These are phyloP conservation scores for Scarus forsteni DNA, from an alignment of 2,797 vertebrate genomes.

Conservation along the genomic window DNA sequence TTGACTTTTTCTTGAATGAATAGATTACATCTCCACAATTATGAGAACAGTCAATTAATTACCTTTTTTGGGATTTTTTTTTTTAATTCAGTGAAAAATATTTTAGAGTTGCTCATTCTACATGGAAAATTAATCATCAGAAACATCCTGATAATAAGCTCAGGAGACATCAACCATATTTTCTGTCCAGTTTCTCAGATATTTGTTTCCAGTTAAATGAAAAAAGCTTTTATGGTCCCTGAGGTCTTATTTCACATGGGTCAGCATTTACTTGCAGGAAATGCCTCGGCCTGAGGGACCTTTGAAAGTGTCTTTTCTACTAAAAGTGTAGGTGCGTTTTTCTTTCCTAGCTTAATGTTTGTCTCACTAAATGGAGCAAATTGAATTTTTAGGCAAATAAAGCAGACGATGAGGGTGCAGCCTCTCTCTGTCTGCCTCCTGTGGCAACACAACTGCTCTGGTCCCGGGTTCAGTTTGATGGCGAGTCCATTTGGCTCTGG, in stretches of 20 bases:
- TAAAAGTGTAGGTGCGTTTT: conserved; percentile 1
- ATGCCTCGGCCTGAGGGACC: conserved; percentile 8
- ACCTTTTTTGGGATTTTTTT: too few species aligned
- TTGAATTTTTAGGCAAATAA: conserved; percentile 36
- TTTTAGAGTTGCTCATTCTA: neutral
- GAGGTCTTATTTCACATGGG: conserved; percentile 13
- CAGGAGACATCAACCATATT: neutral
- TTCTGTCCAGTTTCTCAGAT: neutral
- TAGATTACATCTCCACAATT: too few species aligned
- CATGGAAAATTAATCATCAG: neutral
- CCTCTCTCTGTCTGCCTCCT: neutral
- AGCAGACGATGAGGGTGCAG: conserved; percentile 5
- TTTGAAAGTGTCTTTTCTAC: conserved; percentile 34
- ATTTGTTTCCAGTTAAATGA: conserved; percentile 10
- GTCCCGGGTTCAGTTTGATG: too few species aligned
- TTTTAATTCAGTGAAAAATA: too few species aligned
- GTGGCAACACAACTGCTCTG: neutral
- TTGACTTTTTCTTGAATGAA: too few species aligned
- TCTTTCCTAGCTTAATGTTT: conserved; percentile 4
- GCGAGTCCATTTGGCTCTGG: too few species aligned
- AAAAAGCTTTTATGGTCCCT: neutral
- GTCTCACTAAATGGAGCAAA: conserved; percentile 5
- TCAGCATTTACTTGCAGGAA: conserved; percentile 42
- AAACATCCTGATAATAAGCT: neutral
- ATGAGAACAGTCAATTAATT: too few species aligned